These are phyloP conservation scores for Gorsachius goisagi DNA, from an alignment of 2,113 vertebrate genomes.

Conservation along the genomic window DNA sequence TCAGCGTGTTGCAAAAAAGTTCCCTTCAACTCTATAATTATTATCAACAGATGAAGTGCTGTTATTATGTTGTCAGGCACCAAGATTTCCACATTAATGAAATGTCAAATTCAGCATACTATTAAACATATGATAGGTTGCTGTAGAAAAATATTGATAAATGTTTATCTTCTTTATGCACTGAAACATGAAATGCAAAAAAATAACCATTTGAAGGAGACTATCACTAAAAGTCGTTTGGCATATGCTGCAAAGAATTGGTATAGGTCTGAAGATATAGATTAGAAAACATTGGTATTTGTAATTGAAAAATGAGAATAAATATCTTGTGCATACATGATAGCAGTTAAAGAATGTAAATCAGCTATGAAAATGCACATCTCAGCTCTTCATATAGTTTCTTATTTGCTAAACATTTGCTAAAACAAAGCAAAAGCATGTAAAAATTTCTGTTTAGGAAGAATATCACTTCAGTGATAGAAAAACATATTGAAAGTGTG, in stretches of 20 bases:
- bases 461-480: not conserved
- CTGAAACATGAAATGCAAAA: not conserved
- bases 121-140: not conserved
- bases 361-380: not conserved
- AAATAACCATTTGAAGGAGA: not conserved
- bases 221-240: not conserved
- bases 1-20: not conserved
- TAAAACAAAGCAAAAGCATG: not conserved
- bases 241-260: not conserved
- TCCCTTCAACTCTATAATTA: not conserved
- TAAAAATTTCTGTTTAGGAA: not conserved
- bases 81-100: not conserved
- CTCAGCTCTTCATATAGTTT: not conserved
- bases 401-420: not conserved
- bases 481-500: not conserved
- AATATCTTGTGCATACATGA: not conserved
- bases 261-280: not conserved
- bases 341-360: not conserved
- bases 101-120: not conserved
- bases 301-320: not conserved
- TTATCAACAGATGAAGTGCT: not conserved
- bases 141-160: conserved; percentile 31
- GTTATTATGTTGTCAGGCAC: conserved; percentile 26
- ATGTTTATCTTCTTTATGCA: not conserved
- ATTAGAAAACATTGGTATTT: not conserved